Evolutionary conservation across 2,888 invertebrate species (phyloP), one percentile per base, ranked within the genome.

Genomic region (Synanthedon vespiformis): DNA sequence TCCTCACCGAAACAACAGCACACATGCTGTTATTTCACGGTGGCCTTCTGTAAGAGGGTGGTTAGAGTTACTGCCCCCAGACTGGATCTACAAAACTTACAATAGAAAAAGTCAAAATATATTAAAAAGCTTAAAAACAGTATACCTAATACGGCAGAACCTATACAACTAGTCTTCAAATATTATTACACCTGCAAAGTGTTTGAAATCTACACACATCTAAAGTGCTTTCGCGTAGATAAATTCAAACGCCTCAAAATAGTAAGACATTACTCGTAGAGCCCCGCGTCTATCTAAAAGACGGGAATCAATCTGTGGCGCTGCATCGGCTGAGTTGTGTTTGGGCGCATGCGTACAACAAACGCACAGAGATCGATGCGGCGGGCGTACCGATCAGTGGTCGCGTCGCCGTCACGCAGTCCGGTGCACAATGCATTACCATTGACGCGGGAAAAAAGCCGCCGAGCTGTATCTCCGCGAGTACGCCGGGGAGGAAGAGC

Each of bases 391-490:
- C 63, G 68, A 56, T 73, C 88, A 89, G 80, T 88, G 86, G 76
- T 78, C 82, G 74, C 88, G 89, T 65, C 81, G 80, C 71, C 83
- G 88, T 68, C 88, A 81, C 68, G 80, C 71, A 68, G 80, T 68
- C 70, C 72, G 69, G 80, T 73, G 77, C 82, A 77, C 74, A 62
- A 84, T 81, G 84, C 72, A 76, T 67, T 67, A 73, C 68, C 76
- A 80, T 72, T 68, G 87, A 89, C 68, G 88, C 85, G 70, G 84
- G 88, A 73, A 81, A 82, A 72, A 82, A 82, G 75, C 70, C 75
- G 77, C 66, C 86, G 84, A 86, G 83, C 86, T 87, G 87, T 87
- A 87, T 87, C 87, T 87, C 74, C 84, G 87, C 74, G 86, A 87
- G 80, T 86, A 86, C 80, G 84, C 80, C 73, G 89, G 68, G 75